Base-by-base conservation (phyloP, 2,888 invertebrate species). In the Steinernema hermaphroditum region DNA sequence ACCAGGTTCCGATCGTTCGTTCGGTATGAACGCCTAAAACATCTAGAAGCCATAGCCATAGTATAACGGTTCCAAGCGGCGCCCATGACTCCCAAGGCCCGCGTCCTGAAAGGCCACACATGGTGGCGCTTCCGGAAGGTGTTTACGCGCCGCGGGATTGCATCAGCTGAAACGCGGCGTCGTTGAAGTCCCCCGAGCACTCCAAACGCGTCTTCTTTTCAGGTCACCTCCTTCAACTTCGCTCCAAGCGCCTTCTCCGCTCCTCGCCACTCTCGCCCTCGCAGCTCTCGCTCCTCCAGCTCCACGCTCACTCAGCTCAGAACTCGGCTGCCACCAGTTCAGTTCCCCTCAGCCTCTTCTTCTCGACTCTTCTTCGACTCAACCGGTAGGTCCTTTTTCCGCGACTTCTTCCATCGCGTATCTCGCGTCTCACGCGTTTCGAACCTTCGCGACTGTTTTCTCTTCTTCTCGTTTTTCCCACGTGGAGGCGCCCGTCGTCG, bases 131-230 rank as follows among this genome's bases (percentile, higher is more conserved):
- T 54, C 27, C 54, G 27, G 12, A 22, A 27, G 24, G 27, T 54
- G 54, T 54, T 54, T 54, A 54, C 54, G 54, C 19, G 54, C 22
- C 6, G 37, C 37, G 54, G 24, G 54, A 24, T 54, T 54, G 54
- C 54, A 24, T 54, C 54, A 54, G 54, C 54, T 24, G 54, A 27
- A 54, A 54, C 54, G 22, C 27, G 27, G 12, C 27, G 6, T 8
- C 54, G 46, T 41, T 41, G 43, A 12, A 41, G n/a, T 46, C 16
- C 46, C n/a, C 46, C 37, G 37, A 37, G 12, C 6, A 37, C 37
- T n/a, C n/a, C n/a, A n/a, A n/a, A n/a, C 37, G 37, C 37, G 37
- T n/a, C 37, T 4, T 37, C 37, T 37, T 46, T 46, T 16, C 46
- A 46, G 46, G 46, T 46, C 46, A 46, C 16, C 22, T 19, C n/a